Conservation (phyloP, 2,113 vertebrate genomes). For the Lampris incognitus region DNA sequence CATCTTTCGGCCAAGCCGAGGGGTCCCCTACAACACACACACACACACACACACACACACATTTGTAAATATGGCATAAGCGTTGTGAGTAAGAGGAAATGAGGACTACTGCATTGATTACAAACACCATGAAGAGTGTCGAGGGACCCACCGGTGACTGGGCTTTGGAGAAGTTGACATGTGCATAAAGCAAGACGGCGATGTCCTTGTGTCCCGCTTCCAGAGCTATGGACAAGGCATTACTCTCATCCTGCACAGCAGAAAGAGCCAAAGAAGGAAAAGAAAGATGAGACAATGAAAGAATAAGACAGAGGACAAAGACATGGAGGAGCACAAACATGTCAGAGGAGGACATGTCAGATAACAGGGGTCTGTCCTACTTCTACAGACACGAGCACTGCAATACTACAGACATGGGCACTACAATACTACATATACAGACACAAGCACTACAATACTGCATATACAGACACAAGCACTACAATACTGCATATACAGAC, state of each 20-base stretch:
- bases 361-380: too few relatives aligned
- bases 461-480: too few relatives aligned
- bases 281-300: not conserved
- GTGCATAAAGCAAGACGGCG: constrained; percentile 94
- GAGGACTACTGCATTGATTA: not conserved
- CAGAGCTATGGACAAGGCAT: constrained; percentile 95
- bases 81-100: not conserved
- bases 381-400: too few relatives aligned
- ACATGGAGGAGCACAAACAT: not conserved
- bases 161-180: constrained; percentile 96
- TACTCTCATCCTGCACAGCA: constrained; percentile 90
- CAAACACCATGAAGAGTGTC: not conserved
- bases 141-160: constrained; percentile 90
- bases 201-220: constrained; percentile 99
- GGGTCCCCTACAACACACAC: constrained; percentile 85
- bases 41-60: constrained; percentile 20
- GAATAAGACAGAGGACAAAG: not conserved
- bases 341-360: not conserved
- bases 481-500: too few relatives aligned
- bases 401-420: too few relatives aligned
- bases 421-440: too few relatives aligned
- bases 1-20: constrained; percentile 91
- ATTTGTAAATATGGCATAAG: not conserved
- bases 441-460: too few relatives aligned
- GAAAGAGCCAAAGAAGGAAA: not conserved